Conservation (phyloP, 2,113 vertebrate species). For the Chrysemys picta region DNA sequence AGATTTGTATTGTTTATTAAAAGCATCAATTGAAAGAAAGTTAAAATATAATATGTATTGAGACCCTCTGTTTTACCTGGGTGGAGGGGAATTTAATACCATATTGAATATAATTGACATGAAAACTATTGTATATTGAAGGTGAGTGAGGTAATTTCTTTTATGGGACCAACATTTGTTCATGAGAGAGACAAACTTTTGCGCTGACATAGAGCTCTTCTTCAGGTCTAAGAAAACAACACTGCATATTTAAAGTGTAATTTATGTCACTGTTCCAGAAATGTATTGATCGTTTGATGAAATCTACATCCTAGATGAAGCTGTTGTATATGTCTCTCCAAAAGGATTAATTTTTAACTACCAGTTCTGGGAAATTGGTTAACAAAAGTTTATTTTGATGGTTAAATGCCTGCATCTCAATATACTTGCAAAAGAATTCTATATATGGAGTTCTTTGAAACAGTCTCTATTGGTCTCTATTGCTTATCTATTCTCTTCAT, state of each 20-base stretch:
- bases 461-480: neutral
- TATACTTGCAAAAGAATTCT: conserved; percentile 39
- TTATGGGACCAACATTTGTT: neutral
- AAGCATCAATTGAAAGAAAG: conserved; percentile 44
- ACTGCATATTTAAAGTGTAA: conserved; percentile 11
- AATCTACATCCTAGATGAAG: conserved; percentile 18
- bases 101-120: conserved; percentile 55
- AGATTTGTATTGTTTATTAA: neutral
- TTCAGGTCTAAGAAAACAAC: neutral
- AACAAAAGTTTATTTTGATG: conserved; percentile 8
- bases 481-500: neutral
- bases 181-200: neutral
- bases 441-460: neutral
- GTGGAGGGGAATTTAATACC: conserved; percentile 40
- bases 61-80: neutral
- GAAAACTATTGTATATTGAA: conserved; percentile 2
- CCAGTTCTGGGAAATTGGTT: conserved; percentile 51
- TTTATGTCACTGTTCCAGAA: neutral
- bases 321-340: neutral
- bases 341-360: neutral
- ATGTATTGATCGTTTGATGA: conserved; percentile 40
- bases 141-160: neutral
- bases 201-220: neutral
- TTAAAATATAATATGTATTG: conserved; percentile 36
- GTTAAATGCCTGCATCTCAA: conserved; percentile 27